These are phyloP conservation scores for Luperina nickerlii DNA, from an alignment of 2,888 invertebrate genomes.

Conservation along the genomic window DNA sequence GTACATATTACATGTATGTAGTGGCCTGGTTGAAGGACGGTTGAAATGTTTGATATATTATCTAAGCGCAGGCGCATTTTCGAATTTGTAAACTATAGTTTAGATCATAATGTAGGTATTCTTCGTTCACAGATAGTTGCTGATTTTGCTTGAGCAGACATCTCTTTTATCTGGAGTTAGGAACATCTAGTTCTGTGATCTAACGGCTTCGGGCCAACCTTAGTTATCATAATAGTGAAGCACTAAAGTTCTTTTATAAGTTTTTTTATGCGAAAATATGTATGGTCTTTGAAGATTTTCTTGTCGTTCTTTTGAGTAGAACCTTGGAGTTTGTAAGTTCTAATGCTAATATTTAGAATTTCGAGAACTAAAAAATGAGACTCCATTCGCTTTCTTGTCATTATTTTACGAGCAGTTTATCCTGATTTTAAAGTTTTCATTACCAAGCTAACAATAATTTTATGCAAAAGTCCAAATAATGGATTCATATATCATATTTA, in stretches of 20 bases:
- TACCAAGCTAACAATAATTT: neutral
- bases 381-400: neutral
- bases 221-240: neutral
- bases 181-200: neutral
- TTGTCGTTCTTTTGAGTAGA: no score
- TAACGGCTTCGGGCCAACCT: neutral
- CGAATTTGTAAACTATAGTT: neutral
- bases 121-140: neutral
- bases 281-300: no score
- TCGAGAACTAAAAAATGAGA: neutral
- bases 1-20: conserved; percentile 7
- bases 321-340: no score
- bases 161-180: neutral
- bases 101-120: neutral
- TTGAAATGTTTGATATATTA: neutral
- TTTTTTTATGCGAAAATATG: no score
- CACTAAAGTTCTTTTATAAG: neutral
- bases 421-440: neutral
- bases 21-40: neutral
- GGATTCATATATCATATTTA: neutral
- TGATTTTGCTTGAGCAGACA: neutral
- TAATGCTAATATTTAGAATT: no score
- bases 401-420: neutral
- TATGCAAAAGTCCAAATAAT: conserved; percentile 1
- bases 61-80: conserved; percentile 30